Conservation (phyloP, 2,888 invertebrate genomes). For the Aleiodes testaceus region DNA sequence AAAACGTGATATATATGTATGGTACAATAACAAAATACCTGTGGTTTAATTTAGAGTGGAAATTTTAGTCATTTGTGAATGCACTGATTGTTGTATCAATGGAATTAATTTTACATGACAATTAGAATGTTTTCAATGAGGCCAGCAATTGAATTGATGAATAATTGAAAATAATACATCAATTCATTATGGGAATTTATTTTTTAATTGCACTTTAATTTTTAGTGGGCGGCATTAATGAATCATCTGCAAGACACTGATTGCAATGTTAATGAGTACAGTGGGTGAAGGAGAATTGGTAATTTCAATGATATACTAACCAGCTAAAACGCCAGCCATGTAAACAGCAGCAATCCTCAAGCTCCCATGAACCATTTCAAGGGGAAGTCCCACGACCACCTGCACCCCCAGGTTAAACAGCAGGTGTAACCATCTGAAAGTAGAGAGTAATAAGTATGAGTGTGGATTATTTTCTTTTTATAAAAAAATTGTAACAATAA, state of each 20-base stretch:
- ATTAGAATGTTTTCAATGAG: constrained; percentile 23
- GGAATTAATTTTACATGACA: constrained; percentile 17
- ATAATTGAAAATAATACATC: background rate
- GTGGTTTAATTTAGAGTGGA: background rate
- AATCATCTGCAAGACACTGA: background rate
- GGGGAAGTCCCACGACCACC: constrained; percentile 91
- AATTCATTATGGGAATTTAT: too few species aligned
- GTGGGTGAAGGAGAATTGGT: background rate
- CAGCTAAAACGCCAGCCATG: constrained; percentile 93
- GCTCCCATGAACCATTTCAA: constrained; percentile 98
- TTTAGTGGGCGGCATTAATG: background rate
- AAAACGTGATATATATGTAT: constrained; percentile 33
- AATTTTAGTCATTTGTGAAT: constrained; percentile 28
- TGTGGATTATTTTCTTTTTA: too few species aligned
- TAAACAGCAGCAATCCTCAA: constrained; percentile 90
- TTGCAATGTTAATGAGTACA: constrained; percentile 6
- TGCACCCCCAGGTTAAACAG: constrained; percentile 96
- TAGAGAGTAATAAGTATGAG: constrained; percentile 53
- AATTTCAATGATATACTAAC: constrained; percentile 72
- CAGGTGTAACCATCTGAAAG: constrained; percentile 89
- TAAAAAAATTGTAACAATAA: too few species aligned
- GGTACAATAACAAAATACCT: constrained; percentile 11
- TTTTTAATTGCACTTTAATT: too few species aligned
- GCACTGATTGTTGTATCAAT: constrained; percentile 22
- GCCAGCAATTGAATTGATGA: constrained; percentile 2